Evolutionary conservation across 2,113 vertebrate genomes (phyloP), one percentile per base, ranked within the genome.

Genomic region (Poeciliopsis turrubarensis): DNA sequence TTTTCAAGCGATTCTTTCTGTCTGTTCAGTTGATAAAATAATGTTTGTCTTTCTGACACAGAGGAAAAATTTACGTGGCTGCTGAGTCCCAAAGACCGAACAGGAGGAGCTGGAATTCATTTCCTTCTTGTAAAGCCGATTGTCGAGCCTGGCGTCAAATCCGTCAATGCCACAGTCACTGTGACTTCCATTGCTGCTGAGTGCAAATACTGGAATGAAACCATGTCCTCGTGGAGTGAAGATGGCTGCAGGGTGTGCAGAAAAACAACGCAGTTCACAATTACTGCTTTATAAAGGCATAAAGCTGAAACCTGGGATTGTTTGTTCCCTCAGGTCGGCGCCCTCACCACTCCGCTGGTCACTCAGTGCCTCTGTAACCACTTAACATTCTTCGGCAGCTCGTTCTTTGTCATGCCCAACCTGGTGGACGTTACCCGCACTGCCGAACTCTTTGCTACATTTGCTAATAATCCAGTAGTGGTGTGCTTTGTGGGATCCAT

Each of bases 291-390:
- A 31, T 66, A 22, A 22, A 67, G 73, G 4, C 10, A 34, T 22
- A n/a, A 71, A 10, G 19, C 54, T 39, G 72, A 25, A 83, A 13
- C 0, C 32, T 51, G 3, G 5, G 26, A 32, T 32, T 27, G 4
- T 75, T 67, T 57, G 60, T 76, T 61, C 47, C 85, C 84, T 5
- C 86, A 98, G 98, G 97, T 99, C 12, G 97, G 98, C 30, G 95
- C 96, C 0, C 90, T 89, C 85, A 97, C 96, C 68, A 96, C 89
- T 1, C 83, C 79, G 70, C 84, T 80, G 70, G 92, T 92, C 61
- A 96, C 94, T 0, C 97, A 98, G 86, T 97, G 97, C 88, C 94
- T 98, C 65, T 99, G 97, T 87, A 96, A 95, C 86, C 97, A 99
- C 80, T 90, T 99, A 77, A 99, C 97, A 10, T 95, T 97, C 89